phyloP scores from a whole-genome alignment of 2,888 invertebrate species.

The Dicyrtomina minuta region DNA sequence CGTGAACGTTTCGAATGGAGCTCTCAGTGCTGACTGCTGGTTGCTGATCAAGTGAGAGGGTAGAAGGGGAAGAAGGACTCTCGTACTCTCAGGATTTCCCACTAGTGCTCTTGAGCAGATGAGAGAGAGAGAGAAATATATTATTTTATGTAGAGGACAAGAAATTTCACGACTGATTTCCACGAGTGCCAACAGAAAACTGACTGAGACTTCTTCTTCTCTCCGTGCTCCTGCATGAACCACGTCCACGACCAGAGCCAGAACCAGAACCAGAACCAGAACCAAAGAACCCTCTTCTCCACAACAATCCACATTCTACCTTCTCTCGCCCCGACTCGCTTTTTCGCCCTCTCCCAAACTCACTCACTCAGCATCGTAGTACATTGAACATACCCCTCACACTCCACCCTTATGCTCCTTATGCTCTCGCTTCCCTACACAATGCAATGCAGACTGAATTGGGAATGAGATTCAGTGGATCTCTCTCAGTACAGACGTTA shows the following conservation, averaged over 20 bases:
- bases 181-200: slow-evolving; percentile 27
- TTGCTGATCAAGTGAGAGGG: slow-evolving; percentile 1
- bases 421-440: too few relatives aligned
- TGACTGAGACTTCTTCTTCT: slow-evolving; percentile 4
- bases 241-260: too few relatives aligned
- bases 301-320: background rate
- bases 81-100: too few relatives aligned
- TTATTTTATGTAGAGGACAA: too few relatives aligned
- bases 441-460: too few relatives aligned
- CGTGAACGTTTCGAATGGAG: background rate
- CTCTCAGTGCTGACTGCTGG: background rate
- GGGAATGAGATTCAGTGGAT: too few relatives aligned
- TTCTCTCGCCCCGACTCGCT: background rate
- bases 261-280: too few relatives aligned
- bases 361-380: too few relatives aligned
- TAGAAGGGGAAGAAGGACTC: background rate
- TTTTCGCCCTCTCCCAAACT: slow-evolving; percentile 2
- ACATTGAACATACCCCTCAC: slow-evolving; percentile 1
- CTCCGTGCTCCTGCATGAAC: slow-evolving; percentile 35
- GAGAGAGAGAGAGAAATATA: slow-evolving; percentile 6
- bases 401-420: background rate
- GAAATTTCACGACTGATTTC: slow-evolving; percentile 40
- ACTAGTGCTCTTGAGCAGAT: background rate
- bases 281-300: too few relatives aligned
- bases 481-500: too few relatives aligned